phyloP scores from a whole-genome alignment of 2,888 invertebrate species.

The Chrysopilus asiliformis region DNA sequence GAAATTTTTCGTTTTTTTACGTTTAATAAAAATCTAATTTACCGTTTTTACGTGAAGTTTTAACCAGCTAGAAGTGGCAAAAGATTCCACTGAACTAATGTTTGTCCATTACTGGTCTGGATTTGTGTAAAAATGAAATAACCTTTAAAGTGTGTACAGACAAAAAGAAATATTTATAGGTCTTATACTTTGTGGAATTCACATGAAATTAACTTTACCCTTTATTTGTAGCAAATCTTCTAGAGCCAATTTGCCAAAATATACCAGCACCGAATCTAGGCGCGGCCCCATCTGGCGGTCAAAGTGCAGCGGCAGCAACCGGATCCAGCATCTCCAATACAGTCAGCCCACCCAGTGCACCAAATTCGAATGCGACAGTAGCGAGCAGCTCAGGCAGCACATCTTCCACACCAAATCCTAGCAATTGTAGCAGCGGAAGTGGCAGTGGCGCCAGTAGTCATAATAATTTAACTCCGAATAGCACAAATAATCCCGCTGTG shows the following conservation, averaged over 20 bases:
- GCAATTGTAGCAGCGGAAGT: constrained; percentile 1
- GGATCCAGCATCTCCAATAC: constrained; percentile 10
- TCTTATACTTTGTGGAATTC: too few relatives aligned
- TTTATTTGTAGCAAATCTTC: neutral
- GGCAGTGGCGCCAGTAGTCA: constrained; percentile 14
- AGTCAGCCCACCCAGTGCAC: constrained; percentile 12
- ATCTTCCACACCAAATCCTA: constrained; percentile 16
- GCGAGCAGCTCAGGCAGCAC: constrained; percentile 12
- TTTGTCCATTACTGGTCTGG: too few relatives aligned
- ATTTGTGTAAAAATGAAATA: too few relatives aligned
- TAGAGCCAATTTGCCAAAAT: constrained; percentile 60
- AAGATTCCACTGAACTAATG: too few relatives aligned
- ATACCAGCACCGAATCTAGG: constrained; percentile 40
- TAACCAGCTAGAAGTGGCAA: too few relatives aligned
- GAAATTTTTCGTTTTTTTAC: too few relatives aligned
- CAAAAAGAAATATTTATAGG: too few relatives aligned
- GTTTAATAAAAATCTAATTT: too few relatives aligned
- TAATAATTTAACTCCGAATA: constrained; percentile 14
- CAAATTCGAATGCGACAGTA: constrained; percentile 16
- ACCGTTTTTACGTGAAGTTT: too few relatives aligned
- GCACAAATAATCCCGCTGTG: constrained; percentile 23
- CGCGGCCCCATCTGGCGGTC: constrained; percentile 23
- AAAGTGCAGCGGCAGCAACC: constrained; percentile 16
- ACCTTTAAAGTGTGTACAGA: too few relatives aligned
- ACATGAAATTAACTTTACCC: too few relatives aligned